Base-by-base conservation (phyloP, 2,888 invertebrate species). In the Noctua comes region DNA sequence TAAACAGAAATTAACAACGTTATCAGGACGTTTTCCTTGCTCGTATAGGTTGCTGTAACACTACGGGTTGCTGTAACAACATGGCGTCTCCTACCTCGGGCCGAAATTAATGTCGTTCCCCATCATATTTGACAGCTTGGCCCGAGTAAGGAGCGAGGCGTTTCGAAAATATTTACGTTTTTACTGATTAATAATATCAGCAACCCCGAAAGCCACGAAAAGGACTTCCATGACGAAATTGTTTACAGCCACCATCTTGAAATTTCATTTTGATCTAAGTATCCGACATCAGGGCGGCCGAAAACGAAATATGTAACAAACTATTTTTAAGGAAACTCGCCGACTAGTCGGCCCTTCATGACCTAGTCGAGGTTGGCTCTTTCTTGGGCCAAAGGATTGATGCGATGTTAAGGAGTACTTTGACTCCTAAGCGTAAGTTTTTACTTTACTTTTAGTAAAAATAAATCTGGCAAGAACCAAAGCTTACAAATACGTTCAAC, bases 31-130 rank as follows among this genome's bases (percentile, higher is more conserved):
- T 76, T 80, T 46, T 40, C 65, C 74, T 76, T 72, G 69, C 73
- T 78, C 54, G 65, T 46, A 69, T 64, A 69, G 57, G 78, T 74
- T 66, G 64, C 77, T 77, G 74, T 64, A 77, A 81, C 80, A 77
- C 31, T 64, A 21, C 21, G 73, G 65, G 76, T 74, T 66, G 68
- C 77, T 77, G 76, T 66, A 77, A 81, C 81, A 79, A 77, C 70
- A 80, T 72, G 72, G 68, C 82, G 76, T 83, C 84, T 84, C 78
- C 77, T 69, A 40, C 77, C 68, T 68, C 69, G 75, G 78, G 59
- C 69, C 73, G 70, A 84, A 89, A 88, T 89, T 87, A 89, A 89
- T 88, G 88, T 88, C 78, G 70, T 80, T 77, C 83, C 80, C 80
- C 83, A 81, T 89, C 87, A 89, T 87, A 84, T 83, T 79, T 84